These are phyloP conservation scores for Perodicticus potto DNA, from an alignment of 2,797 vertebrate species.

Conservation along the genomic window DNA sequence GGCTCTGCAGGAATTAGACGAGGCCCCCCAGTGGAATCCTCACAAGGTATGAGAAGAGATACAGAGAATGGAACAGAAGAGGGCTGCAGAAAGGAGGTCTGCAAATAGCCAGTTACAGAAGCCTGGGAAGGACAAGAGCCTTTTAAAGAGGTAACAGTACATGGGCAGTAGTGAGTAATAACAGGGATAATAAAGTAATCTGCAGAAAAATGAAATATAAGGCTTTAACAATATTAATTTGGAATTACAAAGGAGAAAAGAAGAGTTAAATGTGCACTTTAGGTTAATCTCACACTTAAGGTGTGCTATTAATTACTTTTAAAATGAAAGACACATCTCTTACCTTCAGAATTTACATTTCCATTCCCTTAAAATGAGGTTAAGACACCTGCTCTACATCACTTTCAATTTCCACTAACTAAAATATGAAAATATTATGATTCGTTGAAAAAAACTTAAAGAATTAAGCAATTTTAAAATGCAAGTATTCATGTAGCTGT, in stretches of 20 bases:
- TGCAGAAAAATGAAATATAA: conserved; percentile 21
- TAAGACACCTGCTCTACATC: not conserved
- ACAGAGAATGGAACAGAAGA: not conserved
- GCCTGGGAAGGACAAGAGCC: not conserved
- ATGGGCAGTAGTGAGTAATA: not conserved
- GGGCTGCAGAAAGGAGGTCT: not conserved
- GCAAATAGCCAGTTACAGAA: not conserved
- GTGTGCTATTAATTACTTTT: not conserved
- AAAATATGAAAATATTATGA: conserved; percentile 27
- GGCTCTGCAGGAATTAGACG: not conserved
- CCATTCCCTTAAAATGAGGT: not conserved
- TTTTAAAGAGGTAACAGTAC: not conserved
- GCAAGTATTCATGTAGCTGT: not conserved
- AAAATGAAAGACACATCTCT: conserved; percentile 12
- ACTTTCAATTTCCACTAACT: not conserved
- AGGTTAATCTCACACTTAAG: not conserved
- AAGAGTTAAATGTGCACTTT: not conserved
- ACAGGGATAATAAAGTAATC: conserved; percentile 18
- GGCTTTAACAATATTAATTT: not conserved
- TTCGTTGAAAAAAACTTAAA: not conserved
- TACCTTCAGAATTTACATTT: conserved; percentile 48
- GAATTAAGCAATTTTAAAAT: not conserved
- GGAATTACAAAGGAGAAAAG: not conserved
- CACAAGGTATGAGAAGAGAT: not conserved
- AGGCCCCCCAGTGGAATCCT: conserved; percentile 13